Evolutionary conservation across 1,140 invertebrate species (phyloP), one percentile per base, ranked within the genome.

Genomic region (Cydia pomonella): DNA sequence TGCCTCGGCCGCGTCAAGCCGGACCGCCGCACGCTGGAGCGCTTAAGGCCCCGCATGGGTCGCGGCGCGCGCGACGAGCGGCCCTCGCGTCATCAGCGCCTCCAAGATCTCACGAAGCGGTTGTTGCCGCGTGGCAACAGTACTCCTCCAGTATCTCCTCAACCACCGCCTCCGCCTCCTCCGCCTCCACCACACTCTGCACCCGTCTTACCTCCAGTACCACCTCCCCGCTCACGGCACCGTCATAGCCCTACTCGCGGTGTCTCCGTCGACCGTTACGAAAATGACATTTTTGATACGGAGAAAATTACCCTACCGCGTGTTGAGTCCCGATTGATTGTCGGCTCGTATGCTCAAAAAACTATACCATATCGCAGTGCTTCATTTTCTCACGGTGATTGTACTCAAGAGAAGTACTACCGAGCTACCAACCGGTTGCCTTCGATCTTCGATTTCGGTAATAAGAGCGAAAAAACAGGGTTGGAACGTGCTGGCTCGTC

Each of bases 311-410:
- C 87, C 62, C 87, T 94, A 62, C 84, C 93, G n/a, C 94, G 93
- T 80, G 91, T 94, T 21, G 94, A 95, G 77, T 93, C 94, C 41
- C 93, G 94, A 44, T 93, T 93, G 12, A 93, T 94, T 29, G 91
- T 94, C 41, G 94, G 94, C 18, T 94, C 94, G 0, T 95, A 95
- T 78, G 92, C 94, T 9, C 94, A 95, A 79, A 93, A 90, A 63
- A 94, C 93, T 47, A 94, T 95, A 78, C 95, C 96, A 3, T 96
- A 95, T 79, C 94, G 97, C 29, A 97, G 96, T 82, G 96, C 97
- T 5, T 97, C 97, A 10, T 97, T 97, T 82, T 97, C 97, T 0
- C 97, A 97, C 89, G 96, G 97, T 53, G 96, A 97, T 84, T 96
- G 95, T 80, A 92, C 93, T 5, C 87, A 93, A 44, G 84, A 90